Conservation (phyloP, 2,797 vertebrate species). For the Enteromius fasciolatus region DNA sequence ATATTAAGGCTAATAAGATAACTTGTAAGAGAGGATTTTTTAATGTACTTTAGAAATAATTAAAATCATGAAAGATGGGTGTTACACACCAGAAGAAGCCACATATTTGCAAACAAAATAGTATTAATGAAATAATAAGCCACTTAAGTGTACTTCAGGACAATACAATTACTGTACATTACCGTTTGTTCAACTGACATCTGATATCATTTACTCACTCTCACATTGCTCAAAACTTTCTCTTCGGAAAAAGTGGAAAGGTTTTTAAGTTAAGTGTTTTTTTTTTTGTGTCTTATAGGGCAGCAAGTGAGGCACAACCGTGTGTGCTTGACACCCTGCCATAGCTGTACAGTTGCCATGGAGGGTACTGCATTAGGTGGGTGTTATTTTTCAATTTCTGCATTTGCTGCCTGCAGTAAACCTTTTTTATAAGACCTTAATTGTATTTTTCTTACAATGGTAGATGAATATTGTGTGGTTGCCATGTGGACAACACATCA, state of each 20-base stretch:
- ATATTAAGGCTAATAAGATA: neutral
- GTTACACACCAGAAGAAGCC: neutral
- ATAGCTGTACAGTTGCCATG: slow-evolving; percentile 67
- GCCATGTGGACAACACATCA: slow-evolving; percentile 5
- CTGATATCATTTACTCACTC: neutral
- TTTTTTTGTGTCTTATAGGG: neutral
- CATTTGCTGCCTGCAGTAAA: slow-evolving; percentile 6
- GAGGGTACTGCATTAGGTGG: slow-evolving; percentile 71
- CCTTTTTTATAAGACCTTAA: slow-evolving; percentile 41
- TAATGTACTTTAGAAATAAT: neutral
- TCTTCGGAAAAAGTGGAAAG: neutral
- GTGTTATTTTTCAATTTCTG: slow-evolving; percentile 48
- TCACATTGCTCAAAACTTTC: neutral
- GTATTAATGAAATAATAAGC: neutral
- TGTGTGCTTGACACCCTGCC: slow-evolving; percentile 55
- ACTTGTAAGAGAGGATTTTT: neutral
- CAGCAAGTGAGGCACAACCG: neutral
- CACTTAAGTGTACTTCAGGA: neutral
- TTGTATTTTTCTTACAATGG: slow-evolving; percentile 23
- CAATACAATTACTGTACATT: neutral
- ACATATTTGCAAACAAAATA: neutral
- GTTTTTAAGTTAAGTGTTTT: neutral
- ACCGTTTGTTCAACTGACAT: neutral
- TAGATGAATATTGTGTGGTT: neutral
- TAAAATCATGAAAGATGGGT: neutral